A percentile compares a stretch with the other conserved stretches of the same genome.
phyloP scores from a whole-genome alignment of 2,113 vertebrate genomes.

The Rattus rattus region DNA sequence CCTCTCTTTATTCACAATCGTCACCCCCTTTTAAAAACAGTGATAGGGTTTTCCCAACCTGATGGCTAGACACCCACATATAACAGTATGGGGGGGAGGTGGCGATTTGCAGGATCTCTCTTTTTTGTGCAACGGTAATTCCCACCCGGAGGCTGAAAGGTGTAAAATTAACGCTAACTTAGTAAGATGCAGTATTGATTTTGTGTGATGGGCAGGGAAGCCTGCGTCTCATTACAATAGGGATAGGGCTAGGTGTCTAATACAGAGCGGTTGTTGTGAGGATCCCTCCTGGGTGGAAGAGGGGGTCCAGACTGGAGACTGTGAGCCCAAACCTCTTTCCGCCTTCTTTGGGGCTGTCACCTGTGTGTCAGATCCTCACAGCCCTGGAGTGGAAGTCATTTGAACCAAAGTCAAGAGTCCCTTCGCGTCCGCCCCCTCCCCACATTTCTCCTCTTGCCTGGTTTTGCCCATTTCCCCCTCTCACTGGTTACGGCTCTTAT shows the following conservation, averaged over 20 bases:
- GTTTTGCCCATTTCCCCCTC: neutral
- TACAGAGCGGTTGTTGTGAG: constrained; percentile 69
- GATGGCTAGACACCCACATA: constrained; percentile 63
- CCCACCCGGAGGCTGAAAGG: constrained; percentile 74
- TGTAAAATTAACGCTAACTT: constrained; percentile 86
- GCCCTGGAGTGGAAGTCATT: neutral
- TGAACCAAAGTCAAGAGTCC: constrained; percentile 77
- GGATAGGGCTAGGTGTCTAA: constrained; percentile 78
- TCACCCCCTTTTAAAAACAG: constrained; percentile 78
- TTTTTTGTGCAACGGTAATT: constrained; percentile 75
- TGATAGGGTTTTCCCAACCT: constrained; percentile 84
- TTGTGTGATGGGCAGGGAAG: constrained; percentile 69
- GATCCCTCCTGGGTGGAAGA: constrained; percentile 66
- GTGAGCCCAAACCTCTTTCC: constrained; percentile 42
- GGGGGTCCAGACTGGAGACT: constrained; percentile 46
- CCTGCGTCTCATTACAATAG: constrained; percentile 81
- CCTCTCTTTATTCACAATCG: neutral
- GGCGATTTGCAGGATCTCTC: constrained; percentile 40
- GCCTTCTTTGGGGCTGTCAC: neutral
- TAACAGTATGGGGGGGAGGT: neutral
- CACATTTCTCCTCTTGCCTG: constrained; percentile 40
- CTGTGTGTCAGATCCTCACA: rapidly evolving
- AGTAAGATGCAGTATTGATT: constrained; percentile 87
- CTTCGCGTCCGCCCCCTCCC: neutral
- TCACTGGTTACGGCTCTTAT: constrained; percentile 75